These are phyloP conservation scores for Thripadectes ignobilis DNA, from an alignment of 2,797 vertebrate genomes.

Conservation along the genomic window DNA sequence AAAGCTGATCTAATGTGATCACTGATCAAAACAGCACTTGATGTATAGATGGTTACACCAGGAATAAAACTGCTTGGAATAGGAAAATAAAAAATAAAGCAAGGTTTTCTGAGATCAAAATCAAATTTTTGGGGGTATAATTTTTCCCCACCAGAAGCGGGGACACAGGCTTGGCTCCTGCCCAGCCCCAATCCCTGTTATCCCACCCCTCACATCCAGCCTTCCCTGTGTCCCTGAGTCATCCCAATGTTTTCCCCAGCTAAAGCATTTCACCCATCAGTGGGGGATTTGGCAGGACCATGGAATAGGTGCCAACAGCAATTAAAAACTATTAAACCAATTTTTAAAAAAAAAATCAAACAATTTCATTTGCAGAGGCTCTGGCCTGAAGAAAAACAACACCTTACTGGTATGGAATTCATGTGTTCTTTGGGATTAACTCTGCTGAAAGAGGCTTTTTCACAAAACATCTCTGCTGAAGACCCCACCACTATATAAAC, in stretches of 20 bases:
- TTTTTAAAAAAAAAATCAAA: neutral
- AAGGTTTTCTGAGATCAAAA: neutral
- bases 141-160: neutral
- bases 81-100: neutral
- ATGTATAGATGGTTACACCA: neutral
- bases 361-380: neutral
- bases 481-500: constrained; percentile 34
- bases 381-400: neutral
- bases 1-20: no score
- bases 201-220: neutral
- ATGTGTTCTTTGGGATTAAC: constrained; percentile 30
- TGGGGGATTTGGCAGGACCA: neutral
- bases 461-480: neutral
- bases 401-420: constrained; percentile 3
- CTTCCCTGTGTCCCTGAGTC: neutral
- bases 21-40: neutral
- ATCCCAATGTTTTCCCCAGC: neutral
- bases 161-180: neutral
- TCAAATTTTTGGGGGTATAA: neutral
- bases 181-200: neutral
- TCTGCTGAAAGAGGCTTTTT: neutral
- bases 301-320: neutral
- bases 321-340: neutral
- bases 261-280: neutral
- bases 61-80: neutral